A percentile compares a stretch with the other conserved stretches of the same genome.
Evolutionary conservation across 2,113 vertebrate species (phyloP).

Genomic region (Ammodramus savannarum): DNA sequence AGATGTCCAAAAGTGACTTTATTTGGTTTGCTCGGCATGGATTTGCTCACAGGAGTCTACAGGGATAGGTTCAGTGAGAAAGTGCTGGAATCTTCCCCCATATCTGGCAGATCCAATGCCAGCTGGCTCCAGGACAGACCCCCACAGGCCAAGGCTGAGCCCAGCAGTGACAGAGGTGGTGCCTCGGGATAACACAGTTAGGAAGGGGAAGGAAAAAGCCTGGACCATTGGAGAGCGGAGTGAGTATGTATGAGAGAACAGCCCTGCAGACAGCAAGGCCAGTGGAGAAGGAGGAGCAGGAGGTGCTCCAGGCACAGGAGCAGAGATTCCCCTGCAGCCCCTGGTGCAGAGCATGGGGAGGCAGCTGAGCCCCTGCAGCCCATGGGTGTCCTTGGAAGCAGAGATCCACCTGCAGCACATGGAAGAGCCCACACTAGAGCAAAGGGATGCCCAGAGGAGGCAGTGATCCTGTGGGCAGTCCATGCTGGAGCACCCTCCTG

Average conservation of each 20-base stretch:
- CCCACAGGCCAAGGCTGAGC: neutral
- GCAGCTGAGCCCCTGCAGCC: neutral
- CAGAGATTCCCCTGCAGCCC: neutral
- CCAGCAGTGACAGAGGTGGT: too few species aligned
- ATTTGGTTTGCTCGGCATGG: neutral
- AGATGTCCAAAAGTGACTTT: neutral
- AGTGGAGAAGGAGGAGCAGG: neutral
- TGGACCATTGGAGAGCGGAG: neutral
- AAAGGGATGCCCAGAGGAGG: neutral
- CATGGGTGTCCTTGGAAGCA: neutral
- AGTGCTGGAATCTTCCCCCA: neutral
- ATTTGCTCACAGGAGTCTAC: neutral
- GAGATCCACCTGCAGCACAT: neutral
- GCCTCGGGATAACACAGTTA: neutral
- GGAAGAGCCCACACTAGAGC: neutral
- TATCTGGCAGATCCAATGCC: neutral
- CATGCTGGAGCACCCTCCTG: neutral
- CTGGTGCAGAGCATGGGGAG: neutral
- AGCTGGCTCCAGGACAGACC: accelerated
- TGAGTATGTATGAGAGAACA: neutral
- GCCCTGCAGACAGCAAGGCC: neutral
- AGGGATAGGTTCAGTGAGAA: neutral
- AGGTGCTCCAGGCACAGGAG: accelerated
- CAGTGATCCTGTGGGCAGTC: neutral
- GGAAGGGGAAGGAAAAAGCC: neutral